Conservation (phyloP, 2,797 vertebrate species). For the Alectoris magna region DNA sequence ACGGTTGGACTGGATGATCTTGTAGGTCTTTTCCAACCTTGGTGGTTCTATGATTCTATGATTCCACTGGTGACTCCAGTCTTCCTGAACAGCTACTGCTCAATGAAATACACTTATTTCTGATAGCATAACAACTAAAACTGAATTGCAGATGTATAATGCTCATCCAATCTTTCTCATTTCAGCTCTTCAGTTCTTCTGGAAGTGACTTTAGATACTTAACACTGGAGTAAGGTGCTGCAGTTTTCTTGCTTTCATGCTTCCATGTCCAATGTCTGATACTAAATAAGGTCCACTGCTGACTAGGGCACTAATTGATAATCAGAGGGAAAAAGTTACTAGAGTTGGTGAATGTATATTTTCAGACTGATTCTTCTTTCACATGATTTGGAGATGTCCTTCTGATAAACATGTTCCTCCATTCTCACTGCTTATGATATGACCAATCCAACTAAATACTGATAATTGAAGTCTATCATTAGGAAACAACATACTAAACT, state of each 20-base stretch:
- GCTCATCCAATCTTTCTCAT: background rate
- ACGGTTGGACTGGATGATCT: too few relatives aligned
- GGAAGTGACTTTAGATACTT: background rate
- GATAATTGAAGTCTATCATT: background rate
- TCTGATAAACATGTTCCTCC: background rate
- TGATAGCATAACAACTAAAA: background rate
- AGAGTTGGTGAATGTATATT: background rate
- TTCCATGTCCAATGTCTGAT: background rate
- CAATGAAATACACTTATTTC: background rate
- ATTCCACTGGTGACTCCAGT: background rate
- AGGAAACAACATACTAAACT: background rate
- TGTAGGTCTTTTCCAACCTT: too few relatives aligned
- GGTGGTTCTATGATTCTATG: too few relatives aligned
- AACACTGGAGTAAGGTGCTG: background rate
- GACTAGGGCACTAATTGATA: background rate
- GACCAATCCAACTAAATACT: background rate
- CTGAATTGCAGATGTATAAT: background rate
- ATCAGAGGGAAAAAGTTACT: background rate
- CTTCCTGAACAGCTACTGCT: rapidly evolving
- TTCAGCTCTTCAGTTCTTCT: background rate
- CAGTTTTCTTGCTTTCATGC: background rate
- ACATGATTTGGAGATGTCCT: background rate
- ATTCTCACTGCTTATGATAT: background rate
- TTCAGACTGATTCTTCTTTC: background rate
- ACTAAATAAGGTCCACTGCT: background rate